phyloP scores from a whole-genome alignment of 2,888 invertebrate species.

The Labia minor region DNA sequence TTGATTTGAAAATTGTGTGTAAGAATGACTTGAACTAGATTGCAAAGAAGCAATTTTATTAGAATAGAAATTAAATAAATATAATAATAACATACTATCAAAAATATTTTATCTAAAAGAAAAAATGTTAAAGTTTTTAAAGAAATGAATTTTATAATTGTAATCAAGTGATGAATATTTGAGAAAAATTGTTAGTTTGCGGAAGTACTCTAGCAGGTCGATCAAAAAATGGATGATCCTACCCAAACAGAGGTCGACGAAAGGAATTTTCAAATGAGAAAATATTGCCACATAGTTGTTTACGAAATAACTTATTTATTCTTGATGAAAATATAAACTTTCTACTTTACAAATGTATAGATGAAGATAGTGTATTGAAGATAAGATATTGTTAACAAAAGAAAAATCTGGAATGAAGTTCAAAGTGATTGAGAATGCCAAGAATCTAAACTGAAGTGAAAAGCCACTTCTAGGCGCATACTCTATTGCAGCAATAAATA shows the following conservation, averaged over 20 bases:
- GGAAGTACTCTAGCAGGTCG: constrained; percentile 19
- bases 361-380: neutral
- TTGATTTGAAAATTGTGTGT: too few relatives aligned
- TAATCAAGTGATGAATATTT: neutral
- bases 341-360: neutral
- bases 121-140: neutral
- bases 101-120: neutral
- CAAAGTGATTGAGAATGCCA: neutral
- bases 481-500: too few relatives aligned
- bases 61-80: too few relatives aligned
- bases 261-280: neutral
- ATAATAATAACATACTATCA: neutral
- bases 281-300: neutral
- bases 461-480: neutral
- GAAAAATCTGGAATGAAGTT: neutral
- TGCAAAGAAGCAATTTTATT: too few relatives aligned
- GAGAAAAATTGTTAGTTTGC: constrained; percentile 9
- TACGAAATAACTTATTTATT: neutral
- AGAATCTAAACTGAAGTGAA: neutral
- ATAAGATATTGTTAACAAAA: neutral
- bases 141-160: neutral
- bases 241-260: constrained; percentile 22
- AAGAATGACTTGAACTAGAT: too few relatives aligned
- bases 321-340: neutral
- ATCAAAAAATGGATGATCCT: constrained; percentile 24